These are phyloP conservation scores for Pseudomyrmex cubaensis DNA, from an alignment of 1,140 invertebrate species.

Conservation along the genomic window DNA sequence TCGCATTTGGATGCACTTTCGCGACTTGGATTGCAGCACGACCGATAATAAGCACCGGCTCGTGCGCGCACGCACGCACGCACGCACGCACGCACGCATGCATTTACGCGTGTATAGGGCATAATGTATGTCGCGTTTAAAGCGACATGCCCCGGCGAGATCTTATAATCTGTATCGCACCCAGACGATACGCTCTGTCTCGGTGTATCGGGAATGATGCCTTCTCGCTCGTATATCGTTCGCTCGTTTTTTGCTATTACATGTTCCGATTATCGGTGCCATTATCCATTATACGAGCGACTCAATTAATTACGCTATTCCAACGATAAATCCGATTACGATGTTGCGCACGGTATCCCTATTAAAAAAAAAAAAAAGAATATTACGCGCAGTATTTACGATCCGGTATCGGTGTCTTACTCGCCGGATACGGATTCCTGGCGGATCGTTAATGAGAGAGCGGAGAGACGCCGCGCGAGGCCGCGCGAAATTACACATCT, in stretches of 20 bases:
- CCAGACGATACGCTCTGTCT: neutral
- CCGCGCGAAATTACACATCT: slow-evolving; percentile 23
- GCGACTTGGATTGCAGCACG: slow-evolving; percentile 42
- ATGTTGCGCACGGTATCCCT: neutral
- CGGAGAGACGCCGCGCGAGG: no score
- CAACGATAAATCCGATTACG: slow-evolving; percentile 26
- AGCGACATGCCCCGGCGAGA: neutral
- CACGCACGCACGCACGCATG: neutral
- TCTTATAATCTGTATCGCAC: slow-evolving; percentile 5
- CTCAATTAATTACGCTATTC: slow-evolving; percentile 38
- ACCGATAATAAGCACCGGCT: slow-evolving; percentile 34
- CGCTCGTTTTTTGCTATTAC: neutral
- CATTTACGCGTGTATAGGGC: neutral
- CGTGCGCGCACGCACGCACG: slow-evolving; percentile 28
- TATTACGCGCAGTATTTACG: slow-evolving; percentile 19
- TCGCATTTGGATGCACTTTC: slow-evolving; percentile 58
- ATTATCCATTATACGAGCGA: neutral
- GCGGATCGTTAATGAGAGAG: slow-evolving; percentile 24
- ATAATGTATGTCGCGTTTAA: slow-evolving; percentile 14
- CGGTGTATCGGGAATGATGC: neutral
- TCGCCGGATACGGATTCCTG: slow-evolving; percentile 14
- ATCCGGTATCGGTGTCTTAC: slow-evolving; percentile 23
- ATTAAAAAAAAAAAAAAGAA: slow-evolving; percentile 41
- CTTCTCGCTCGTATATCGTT: neutral
- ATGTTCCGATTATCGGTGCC: slow-evolving; percentile 14